Base-by-base conservation (phyloP, 1,140 invertebrate species). In the Leucophenga varia region DNA sequence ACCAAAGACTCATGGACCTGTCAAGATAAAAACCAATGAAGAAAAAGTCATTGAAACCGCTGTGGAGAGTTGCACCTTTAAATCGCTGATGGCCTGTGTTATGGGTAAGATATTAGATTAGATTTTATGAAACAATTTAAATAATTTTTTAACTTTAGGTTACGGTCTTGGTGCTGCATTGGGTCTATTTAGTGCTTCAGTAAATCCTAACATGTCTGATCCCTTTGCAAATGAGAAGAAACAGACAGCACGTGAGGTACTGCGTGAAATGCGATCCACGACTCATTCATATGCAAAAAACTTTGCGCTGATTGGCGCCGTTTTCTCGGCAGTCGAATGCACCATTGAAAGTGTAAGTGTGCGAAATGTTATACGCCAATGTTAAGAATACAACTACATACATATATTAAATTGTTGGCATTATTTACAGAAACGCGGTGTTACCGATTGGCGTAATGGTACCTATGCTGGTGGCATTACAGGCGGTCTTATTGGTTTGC, bases 381-480 rank as follows among this genome's bases (percentile, higher is more conserved):
- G 13, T 12, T 30, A 20, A 37, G n/a, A 34, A 17, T 37, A 32
- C 38, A 42, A 28, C 43, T 40, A 9, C 28, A 45, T 40, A 16
- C 12, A 39, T 54, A 17, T 49, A 8, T 6, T 8, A 20, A 59
- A 56, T 59, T 47, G 36, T 48, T 7, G 41, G 14, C n/a, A n/a
- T n/a, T 1, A 41, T 16, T 80, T 82, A 54, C 68, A 91, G 89
- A 84, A 89, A 75, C 82, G 95, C 61, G 95, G 93, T 18, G 95
- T 95, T 76, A 88, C 85, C 36, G 95, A 98, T 74, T 95, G 95
- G 91, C 90, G 88, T 65, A 98, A 98, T 83, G 93, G 93, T 10
- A 95, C 93, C 8, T 88, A 93, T 74, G 92, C 94, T 59, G 95
- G 94, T 44, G 95, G 83, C 38, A 82, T 97, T 37, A 96, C 94